Evolutionary conservation across 1,140 invertebrate genomes (phyloP).

Genomic region (Saccostrea echinata): DNA sequence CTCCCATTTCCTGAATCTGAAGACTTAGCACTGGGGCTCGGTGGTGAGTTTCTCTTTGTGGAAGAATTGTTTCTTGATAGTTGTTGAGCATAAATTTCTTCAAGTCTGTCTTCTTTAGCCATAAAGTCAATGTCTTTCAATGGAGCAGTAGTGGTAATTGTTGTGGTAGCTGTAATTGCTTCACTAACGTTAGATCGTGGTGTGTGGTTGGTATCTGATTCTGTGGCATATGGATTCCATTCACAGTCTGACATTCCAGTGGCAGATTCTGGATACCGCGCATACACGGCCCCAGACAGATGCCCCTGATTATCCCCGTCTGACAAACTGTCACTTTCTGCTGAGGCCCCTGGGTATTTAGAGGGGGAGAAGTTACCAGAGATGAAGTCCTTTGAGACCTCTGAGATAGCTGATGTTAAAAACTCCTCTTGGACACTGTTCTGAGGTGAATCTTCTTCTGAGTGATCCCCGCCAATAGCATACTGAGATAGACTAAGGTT

Average conservation of each 20-base stretch:
- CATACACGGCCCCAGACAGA: constrained; percentile 58
- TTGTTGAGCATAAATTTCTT: constrained; percentile 17
- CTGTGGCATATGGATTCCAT: constrained; percentile 68
- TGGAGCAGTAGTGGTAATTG: constrained; percentile 35
- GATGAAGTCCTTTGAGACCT: constrained; percentile 65
- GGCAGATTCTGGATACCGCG: constrained; percentile 65
- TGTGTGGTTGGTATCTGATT: constrained; percentile 63
- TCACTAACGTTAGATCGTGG: constrained; percentile 58
- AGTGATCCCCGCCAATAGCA: constrained; percentile 45
- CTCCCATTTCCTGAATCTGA: not conserved
- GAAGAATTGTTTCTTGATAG: not conserved
- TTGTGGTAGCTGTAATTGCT: not conserved
- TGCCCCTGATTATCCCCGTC: constrained; percentile 52
- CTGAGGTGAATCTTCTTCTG: constrained; percentile 44
- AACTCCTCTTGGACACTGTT: constrained; percentile 60
- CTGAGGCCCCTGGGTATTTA: constrained; percentile 44
- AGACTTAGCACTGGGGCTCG: not conserved
- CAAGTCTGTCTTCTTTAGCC: constrained; percentile 18
- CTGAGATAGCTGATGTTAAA: constrained; percentile 63
- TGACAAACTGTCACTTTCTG: constrained; percentile 65
- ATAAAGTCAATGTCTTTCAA: constrained; percentile 26
- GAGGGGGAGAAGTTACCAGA: constrained; percentile 61
- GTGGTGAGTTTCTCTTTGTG: not conserved
- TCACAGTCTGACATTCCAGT: constrained; percentile 67
- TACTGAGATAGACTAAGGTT: constrained; percentile 60